These are phyloP conservation scores for Ctenopoma multispine DNA, from an alignment of 2,797 vertebrate species.

Conservation along the genomic window DNA sequence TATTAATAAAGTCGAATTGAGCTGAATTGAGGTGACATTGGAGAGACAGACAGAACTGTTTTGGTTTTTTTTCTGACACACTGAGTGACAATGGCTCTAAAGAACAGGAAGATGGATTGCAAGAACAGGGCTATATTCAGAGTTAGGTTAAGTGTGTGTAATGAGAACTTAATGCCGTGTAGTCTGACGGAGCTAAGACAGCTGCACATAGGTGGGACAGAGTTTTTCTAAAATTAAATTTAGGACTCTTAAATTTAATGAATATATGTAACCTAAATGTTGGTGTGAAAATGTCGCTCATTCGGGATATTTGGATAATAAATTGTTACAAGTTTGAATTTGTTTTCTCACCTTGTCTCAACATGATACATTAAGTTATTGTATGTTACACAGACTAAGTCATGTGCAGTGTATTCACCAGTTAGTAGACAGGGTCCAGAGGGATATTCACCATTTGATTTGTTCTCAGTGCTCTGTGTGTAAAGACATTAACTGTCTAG, in stretches of 20 bases:
- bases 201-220: not conserved
- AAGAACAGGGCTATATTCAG: constrained; percentile 1
- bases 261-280: not conserved
- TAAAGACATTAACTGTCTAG: no score
- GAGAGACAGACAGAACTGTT: constrained; percentile 42
- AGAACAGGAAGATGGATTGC: constrained; percentile 27
- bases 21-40: constrained; percentile 57
- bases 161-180: constrained; percentile 31
- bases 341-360: no score
- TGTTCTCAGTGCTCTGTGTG: no score
- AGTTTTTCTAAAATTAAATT: no score
- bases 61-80: constrained; percentile 35
- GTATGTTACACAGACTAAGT: no score
- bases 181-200: constrained; percentile 16
- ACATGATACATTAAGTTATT: no score
- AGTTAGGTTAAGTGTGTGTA: constrained; percentile 27
- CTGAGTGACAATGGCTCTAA: constrained; percentile 24
- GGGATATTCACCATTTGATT: no score
- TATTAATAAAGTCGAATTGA: constrained; percentile 63
- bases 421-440: no score
- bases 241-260: not conserved
- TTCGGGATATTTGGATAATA: no score
- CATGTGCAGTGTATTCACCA: no score
- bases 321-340: no score
- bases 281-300: not conserved